Base-by-base conservation (phyloP, 2,888 invertebrate genomes). In the Leptinotarsa peninsularis region DNA sequence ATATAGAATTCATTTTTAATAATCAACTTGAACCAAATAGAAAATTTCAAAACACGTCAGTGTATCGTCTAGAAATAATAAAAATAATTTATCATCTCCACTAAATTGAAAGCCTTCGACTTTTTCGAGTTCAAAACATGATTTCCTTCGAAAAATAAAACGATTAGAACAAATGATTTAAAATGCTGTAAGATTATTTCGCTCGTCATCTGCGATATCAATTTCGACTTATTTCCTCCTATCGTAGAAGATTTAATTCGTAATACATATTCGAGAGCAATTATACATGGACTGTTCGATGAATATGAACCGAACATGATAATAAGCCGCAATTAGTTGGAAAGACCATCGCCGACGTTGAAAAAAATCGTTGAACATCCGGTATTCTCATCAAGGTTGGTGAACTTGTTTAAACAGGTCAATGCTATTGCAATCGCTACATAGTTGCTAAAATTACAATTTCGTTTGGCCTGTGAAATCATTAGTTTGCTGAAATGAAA, bases 241-340 rank as follows among this genome's bases (percentile, higher is more conserved):
- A 21, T 58, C 23, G 14, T 23, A 15, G 58, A 58, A 27, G 58
- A 58, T 58, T 58, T 4, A 58, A 58, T 58, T 23, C 3, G 23
- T 58, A 58, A 58, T 58, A 58, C 23, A 58, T 58, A 15, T 58
- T 21, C 13, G 58, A 58, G 58, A 58, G 58, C 23, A 58, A 58
- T 58, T 58, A 58, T 58, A 58, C 10, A 10, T 10, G 43, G 18
- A 15, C 14, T 58, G 58, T 21, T 58, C 15, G 58, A 23, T 58
- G 58, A 58, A 58, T 58, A 58, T 58, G 58, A 21, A 23, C 23
- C 58, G 23, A 58, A 58, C 58, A 58, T 23, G 23, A 58, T 58
- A 58, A 58, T 58, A 23, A 58, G 21, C 15, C 58, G 14, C 23
- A 58, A 58, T 58, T 58, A 58, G 23, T 58, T 14, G 58, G 5